phyloP scores from a whole-genome alignment of 1,140 invertebrate species.

The Drosophila ficusphila region DNA sequence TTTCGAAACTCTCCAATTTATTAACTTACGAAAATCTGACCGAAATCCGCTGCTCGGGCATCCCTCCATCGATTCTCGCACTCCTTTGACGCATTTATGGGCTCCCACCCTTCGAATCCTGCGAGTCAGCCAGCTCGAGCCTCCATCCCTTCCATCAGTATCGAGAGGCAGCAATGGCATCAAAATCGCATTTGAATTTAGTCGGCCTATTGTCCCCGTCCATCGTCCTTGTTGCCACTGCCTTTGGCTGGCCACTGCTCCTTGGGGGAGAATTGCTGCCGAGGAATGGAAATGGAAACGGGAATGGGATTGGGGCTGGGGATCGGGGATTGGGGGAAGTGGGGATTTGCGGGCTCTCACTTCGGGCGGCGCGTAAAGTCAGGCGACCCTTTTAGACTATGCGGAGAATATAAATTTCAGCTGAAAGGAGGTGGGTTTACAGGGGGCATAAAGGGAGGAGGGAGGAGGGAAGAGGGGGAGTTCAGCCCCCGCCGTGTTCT shows the following conservation, averaged over 20 bases:
- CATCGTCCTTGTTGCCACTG: conserved; percentile 10
- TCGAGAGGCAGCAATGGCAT: conserved; percentile 77
- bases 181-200: conserved; percentile 84
- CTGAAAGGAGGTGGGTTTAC: neutral
- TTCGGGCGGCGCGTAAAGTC: conserved; percentile 65
- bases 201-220: conserved; percentile 29
- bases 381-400: conserved; percentile 80
- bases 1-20: too few species aligned
- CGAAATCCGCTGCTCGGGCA: neutral
- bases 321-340: neutral
- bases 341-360: conserved; percentile 20
- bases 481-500: conserved; percentile 50
- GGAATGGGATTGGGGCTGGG: neutral
- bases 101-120: neutral
- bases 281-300: too few species aligned
- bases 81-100: conserved; percentile 52
- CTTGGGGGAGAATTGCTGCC: conserved; percentile 35
- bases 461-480: neutral
- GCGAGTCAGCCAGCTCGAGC: conserved; percentile 14
- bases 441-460: neutral
- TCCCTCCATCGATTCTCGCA: conserved; percentile 15
- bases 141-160: conserved; percentile 32
- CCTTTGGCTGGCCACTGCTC: conserved; percentile 38
- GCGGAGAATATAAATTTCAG: conserved; percentile 78
- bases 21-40: too few species aligned